Conservation (phyloP, 2,113 vertebrate species). For the Hipposideros armiger region DNA sequence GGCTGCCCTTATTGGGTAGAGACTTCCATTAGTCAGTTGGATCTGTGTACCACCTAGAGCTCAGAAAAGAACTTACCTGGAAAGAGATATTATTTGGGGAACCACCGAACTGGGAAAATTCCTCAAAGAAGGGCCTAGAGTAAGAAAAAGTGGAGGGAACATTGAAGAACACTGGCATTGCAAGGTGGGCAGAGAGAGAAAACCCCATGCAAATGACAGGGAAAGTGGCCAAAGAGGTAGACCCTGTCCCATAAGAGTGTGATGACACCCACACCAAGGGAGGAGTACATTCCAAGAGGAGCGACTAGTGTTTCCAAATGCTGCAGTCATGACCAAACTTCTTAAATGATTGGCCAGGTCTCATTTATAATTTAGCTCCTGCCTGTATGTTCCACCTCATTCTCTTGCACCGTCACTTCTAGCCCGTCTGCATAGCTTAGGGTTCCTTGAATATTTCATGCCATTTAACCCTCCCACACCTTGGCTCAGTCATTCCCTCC, state of each 20-base stretch:
- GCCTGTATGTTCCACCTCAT: neutral
- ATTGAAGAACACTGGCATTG: neutral
- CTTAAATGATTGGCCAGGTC: neutral
- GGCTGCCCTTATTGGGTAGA: neutral
- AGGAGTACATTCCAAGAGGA: neutral
- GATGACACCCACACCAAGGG: neutral
- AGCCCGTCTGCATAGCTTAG: neutral
- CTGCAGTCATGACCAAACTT: neutral
- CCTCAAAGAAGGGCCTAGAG: neutral
- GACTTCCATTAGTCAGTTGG: neutral
- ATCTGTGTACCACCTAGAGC: neutral
- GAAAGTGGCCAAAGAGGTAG: neutral
- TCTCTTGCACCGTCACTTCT: neutral
- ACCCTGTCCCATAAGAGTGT: neutral
- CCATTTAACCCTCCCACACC: neutral
- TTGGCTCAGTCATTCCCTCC: neutral
- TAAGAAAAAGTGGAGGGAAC: neutral
- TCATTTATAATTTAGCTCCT: neutral
- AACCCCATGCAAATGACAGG: neutral
- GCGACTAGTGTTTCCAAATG: neutral
- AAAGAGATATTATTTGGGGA: neutral
- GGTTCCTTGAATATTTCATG: neutral
- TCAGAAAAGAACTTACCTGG: neutral
- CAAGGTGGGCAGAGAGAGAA: neutral
- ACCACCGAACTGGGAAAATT: neutral